Conservation (phyloP, 1,140 invertebrate species). For the Portunus trituberculatus region DNA sequence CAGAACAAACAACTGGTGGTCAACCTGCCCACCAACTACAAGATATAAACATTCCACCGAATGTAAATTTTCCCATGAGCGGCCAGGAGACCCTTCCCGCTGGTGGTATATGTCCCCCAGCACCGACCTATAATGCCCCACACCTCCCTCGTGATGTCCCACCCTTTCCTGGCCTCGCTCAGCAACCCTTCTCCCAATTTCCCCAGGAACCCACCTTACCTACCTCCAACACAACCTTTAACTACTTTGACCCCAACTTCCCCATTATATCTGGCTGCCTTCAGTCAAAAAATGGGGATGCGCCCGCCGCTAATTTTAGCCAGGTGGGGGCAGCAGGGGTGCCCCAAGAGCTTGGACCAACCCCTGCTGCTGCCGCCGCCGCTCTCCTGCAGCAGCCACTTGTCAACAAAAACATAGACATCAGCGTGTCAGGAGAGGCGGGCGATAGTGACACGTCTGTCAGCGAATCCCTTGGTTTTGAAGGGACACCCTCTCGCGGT, state of each 20-base stretch:
- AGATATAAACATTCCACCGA: slow-evolving; percentile 72
- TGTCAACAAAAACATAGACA: slow-evolving; percentile 76
- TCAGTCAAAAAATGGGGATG: slow-evolving; percentile 77
- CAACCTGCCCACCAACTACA: slow-evolving; percentile 53
- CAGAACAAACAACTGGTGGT: slow-evolving; percentile 37
- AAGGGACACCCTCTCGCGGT: slow-evolving; percentile 67
- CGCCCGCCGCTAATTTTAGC: slow-evolving; percentile 76
- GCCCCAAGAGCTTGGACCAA: slow-evolving; percentile 34
- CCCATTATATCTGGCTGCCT: slow-evolving; percentile 57
- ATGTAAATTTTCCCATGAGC: slow-evolving; percentile 76
- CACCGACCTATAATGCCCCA: slow-evolving; percentile 73
- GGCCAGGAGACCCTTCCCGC: slow-evolving; percentile 73
- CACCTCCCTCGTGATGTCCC: slow-evolving; percentile 67
- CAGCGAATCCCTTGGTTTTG: slow-evolving; percentile 72
- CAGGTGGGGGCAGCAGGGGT: slow-evolving; percentile 47
- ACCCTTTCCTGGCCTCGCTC: slow-evolving; percentile 75
- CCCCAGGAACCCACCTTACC: slow-evolving; percentile 62
- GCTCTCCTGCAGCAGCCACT: slow-evolving; percentile 62
- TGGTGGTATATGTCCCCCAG: slow-evolving; percentile 74
- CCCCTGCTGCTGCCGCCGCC: slow-evolving; percentile 57
- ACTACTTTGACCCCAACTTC: slow-evolving; percentile 73
- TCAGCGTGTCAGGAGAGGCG: slow-evolving; percentile 77
- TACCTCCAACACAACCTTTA: slow-evolving; percentile 38
- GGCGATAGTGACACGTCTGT: slow-evolving; percentile 77
- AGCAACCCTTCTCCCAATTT: slow-evolving; percentile 71